Evolutionary conservation across 2,797 vertebrate genomes (phyloP).

Genomic region (Potorous gilbertii): DNA sequence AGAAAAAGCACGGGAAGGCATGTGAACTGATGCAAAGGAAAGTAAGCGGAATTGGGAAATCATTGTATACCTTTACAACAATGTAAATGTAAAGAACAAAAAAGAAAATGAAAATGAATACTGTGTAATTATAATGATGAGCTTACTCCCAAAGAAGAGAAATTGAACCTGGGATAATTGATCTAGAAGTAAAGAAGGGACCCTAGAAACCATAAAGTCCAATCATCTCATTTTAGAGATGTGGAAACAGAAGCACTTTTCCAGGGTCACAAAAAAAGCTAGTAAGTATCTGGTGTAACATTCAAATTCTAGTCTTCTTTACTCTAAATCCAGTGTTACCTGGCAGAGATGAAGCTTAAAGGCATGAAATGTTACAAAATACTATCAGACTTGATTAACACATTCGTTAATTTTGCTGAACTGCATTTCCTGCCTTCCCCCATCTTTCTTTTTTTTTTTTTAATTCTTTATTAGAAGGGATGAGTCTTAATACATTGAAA

Average conservation of each 20-base stretch:
- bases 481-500: not conserved
- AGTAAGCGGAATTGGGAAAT: not conserved
- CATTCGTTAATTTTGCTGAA: not conserved
- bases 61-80: not conserved
- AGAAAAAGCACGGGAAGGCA: not conserved
- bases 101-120: not conserved
- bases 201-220: not conserved
- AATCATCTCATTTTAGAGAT: not conserved
- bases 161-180: not conserved
- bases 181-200: not conserved
- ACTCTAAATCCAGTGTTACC: not conserved
- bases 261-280: not conserved
- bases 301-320: not conserved
- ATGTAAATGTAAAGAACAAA: not conserved
- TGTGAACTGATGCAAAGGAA: not conserved
- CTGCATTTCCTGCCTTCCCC: not conserved
- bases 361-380: not conserved
- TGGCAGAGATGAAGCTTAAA: not conserved
- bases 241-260: not conserved
- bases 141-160: not conserved
- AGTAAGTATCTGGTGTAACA: not conserved
- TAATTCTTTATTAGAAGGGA: not conserved
- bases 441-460: not conserved
- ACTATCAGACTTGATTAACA: not conserved
- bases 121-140: not conserved